These are phyloP conservation scores for Heliconius ethilla DNA, from an alignment of 2,888 invertebrate species.

Conservation along the genomic window DNA sequence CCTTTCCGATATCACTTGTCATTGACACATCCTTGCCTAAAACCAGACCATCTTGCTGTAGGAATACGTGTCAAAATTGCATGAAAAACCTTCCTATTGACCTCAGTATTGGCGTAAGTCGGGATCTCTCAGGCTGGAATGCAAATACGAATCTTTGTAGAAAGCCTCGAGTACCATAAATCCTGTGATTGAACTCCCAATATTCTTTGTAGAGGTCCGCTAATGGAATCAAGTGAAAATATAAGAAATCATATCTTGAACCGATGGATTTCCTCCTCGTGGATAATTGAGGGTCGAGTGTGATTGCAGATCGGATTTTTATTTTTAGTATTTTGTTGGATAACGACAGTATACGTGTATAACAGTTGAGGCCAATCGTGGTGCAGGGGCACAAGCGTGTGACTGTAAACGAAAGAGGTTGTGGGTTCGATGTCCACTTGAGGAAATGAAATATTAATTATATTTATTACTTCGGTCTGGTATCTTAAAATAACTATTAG, in stretches of 20 bases:
- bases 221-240: conserved; percentile 70
- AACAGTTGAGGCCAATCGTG: too few species aligned
- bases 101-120: conserved; percentile 58
- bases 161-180: conserved; percentile 57
- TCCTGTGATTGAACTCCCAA: conserved; percentile 66
- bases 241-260: conserved; percentile 40
- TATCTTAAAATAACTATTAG: too few species aligned
- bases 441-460: too few species aligned
- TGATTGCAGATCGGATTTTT: background rate
- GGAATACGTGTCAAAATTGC: conserved; percentile 38
- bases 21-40: conserved; percentile 15
- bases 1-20: conserved; percentile 42
- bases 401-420: too few species aligned
- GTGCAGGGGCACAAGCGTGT: too few species aligned
- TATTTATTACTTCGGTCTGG: too few species aligned
- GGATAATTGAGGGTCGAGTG: conserved; percentile 27
- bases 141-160: conserved; percentile 74
- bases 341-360: background rate
- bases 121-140: conserved; percentile 68
- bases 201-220: conserved; percentile 71
- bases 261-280: conserved; percentile 29
- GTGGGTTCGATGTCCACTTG: too few species aligned
- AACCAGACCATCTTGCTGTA: conserved; percentile 25
- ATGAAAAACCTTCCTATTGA: conserved; percentile 52
- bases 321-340: background rate